Percentiles rank a stretch among this genome's conserved stretches.
These are phyloP conservation scores for Eurytoma adleriae DNA, from an alignment of 2,888 invertebrate genomes.

Conservation along the genomic window DNA sequence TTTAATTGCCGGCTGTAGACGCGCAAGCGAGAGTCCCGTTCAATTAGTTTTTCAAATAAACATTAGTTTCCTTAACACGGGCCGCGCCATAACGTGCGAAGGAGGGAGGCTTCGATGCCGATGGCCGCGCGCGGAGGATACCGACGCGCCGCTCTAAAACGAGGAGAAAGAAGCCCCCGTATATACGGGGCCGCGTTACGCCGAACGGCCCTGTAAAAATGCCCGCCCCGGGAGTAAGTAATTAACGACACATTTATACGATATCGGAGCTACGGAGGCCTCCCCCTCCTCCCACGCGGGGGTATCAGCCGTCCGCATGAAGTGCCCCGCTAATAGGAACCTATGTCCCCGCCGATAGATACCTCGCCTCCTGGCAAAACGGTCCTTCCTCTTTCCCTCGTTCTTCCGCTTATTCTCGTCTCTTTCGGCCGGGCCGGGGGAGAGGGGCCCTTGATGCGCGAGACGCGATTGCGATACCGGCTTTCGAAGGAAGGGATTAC, in stretches of 20 bases:
- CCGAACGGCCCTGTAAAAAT: constrained; percentile 57
- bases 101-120: constrained; percentile 46
- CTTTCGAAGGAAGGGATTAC: constrained; percentile 40
- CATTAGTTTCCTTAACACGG: constrained; percentile 74
- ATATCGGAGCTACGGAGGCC: constrained; percentile 65
- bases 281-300: constrained; percentile 1
- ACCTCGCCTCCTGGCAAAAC: constrained; percentile 60
- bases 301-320: constrained; percentile 61
- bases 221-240: constrained; percentile 66
- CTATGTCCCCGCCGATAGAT: constrained; percentile 72
- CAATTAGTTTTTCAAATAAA: constrained; percentile 75
- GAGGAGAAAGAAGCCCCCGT: constrained; percentile 47
- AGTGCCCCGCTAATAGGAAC: constrained; percentile 72
- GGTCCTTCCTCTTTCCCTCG: constrained; percentile 26
- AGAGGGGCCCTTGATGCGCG: constrained; percentile 55
- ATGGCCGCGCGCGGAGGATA: constrained; percentile 41
- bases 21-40: constrained; percentile 72
- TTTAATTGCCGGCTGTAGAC: constrained; percentile 76
- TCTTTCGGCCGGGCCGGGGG: constrained; percentile 18
- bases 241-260: constrained; percentile 75
- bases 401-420: neutral
- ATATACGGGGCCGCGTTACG: constrained; percentile 23
- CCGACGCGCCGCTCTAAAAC: constrained; percentile 45
- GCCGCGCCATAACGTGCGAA: constrained; percentile 69
- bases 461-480: constrained; percentile 26